These are phyloP conservation scores for Steinernema carpocapsae DNA, from an alignment of 2,888 invertebrate genomes.

Conservation along the genomic window DNA sequence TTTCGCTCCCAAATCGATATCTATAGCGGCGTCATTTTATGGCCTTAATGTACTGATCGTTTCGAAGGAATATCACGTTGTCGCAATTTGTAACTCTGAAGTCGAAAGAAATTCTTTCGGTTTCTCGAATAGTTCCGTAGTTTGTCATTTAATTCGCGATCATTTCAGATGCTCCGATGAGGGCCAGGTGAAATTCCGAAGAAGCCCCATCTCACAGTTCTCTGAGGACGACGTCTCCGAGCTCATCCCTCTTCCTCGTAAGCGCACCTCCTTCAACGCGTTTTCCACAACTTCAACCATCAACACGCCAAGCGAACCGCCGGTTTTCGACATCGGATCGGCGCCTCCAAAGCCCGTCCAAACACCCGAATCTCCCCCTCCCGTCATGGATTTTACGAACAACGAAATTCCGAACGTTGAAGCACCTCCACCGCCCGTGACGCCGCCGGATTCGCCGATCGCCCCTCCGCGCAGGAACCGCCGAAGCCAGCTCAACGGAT, in stretches of 20 bases:
- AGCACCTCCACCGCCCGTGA: constrained; percentile 5
- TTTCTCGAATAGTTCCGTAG: too few relatives aligned
- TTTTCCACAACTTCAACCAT: constrained; percentile 12
- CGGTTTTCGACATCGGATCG: neutral
- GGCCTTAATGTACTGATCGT: too few relatives aligned
- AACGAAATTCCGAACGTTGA: neutral
- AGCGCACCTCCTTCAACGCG: constrained; percentile 13
- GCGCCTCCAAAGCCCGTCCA: neutral
- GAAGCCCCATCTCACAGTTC: neutral
- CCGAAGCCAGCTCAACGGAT: neutral
- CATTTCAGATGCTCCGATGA: constrained; percentile 6
- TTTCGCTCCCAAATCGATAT: too few relatives aligned
- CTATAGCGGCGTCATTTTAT: too few relatives aligned
- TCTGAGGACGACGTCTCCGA: constrained; percentile 1
- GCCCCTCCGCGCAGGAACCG: constrained; percentile 16
- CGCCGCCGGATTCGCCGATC: neutral
- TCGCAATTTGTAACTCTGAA: too few relatives aligned
- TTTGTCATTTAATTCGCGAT: too few relatives aligned
- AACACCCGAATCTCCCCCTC: neutral
- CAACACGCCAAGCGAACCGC: neutral
- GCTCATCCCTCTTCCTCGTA: neutral
- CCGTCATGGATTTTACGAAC: too few relatives aligned
- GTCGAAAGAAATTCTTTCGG: too few relatives aligned
- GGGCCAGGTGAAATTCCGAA: constrained; percentile 1
- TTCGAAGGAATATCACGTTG: too few relatives aligned